Evolutionary conservation across 2,113 vertebrate genomes (phyloP), one percentile per base, ranked within the genome.

Genomic region (Chionomys nivalis): DNA sequence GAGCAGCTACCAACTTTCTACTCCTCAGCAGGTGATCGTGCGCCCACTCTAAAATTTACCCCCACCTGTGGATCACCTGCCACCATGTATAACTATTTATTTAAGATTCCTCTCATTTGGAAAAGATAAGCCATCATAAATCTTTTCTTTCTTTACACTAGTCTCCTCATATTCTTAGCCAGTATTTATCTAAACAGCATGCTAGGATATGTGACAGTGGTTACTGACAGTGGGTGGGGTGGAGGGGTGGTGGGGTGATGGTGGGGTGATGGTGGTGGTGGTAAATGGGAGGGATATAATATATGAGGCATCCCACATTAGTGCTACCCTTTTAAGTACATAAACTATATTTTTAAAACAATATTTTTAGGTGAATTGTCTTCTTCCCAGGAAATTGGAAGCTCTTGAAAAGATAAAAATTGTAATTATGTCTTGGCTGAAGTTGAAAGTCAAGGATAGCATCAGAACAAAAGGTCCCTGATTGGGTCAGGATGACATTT

Each of bases 361-460:
- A 21, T 36, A 33, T 47, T 42, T 86, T 39, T 44, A 36, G 36
- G 65, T 87, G 16, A 61, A 12, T 13, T 89, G 8, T 83, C 89
- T 92, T 91, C 19, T 88, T 28, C 44, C 28, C 79, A 73, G 68
- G 70, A 90, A 91, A 44, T 36, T 82, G 61, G 75, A 76, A 76
- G 47, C 47, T 68, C n/a, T 68, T 87, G n/a, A 70, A 91, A 36
- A 49, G 24, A 63, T 82, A 81, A 52, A 44, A 82, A 93, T 58
- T 91, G 11, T 47, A 76, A 93, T 66, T 83, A 39, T 76, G 39
- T 68, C 55, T 88, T 77, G 11, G 39, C 6, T 83, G 75, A 68
- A 58, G 55, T 75, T 96, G 68, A 87, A 91, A 68, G 44, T 91
- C 76, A 76, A 83, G 39, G 47, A 49, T 68, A 61, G 17, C n/a